Base-by-base conservation (phyloP, 2,113 vertebrate species). In the Pituophis catenifer region DNA sequence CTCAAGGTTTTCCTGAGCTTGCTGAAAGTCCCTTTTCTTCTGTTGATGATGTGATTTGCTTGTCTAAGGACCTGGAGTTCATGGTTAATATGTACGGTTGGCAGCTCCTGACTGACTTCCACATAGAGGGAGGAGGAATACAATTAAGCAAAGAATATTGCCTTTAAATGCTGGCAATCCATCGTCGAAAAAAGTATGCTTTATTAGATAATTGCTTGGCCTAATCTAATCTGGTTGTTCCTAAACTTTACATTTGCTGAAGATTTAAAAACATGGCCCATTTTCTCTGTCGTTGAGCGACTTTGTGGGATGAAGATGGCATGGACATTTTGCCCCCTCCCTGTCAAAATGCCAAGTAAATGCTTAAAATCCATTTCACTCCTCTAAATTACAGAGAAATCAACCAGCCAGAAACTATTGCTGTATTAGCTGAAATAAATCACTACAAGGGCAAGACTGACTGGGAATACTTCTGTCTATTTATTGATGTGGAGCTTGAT, bases 341-440 rank as follows among this genome's bases (percentile, higher is more conserved):
- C 70, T 19, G 81, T 94, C 23, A 52, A 93, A 92, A 86, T 95
- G 85, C 90, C 8, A 48, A 75, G 95, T 19, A 96, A 94, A 95
- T 92, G 53, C 92, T 93, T 48, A 90, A 54, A 57, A 93, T 91
- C 54, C 89, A 89, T 81, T 81, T 81, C 75, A 94, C 91, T 90
- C 38, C 85, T 53, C 44, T 89, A 94, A 53, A 4, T 75, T 44
- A 94, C 59, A 29, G 88, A 92, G 86, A 44, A 44, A 89, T 54
- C 24, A 93, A 92, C n/a, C 58, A 62, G 19, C 38, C 21, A 89
- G 55, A 92, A 95, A 90, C 88, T 92, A 58, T 95, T 55, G 59
- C 59, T 38, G 26, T 93, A 48, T 94, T 53, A 90, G 94, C 48
- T 91, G 70, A 21, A 92, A 96, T 92, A 86, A 95, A 95, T 94